Base-by-base conservation (phyloP, 1,140 invertebrate genomes). In the Cepaea nemoralis region DNA sequence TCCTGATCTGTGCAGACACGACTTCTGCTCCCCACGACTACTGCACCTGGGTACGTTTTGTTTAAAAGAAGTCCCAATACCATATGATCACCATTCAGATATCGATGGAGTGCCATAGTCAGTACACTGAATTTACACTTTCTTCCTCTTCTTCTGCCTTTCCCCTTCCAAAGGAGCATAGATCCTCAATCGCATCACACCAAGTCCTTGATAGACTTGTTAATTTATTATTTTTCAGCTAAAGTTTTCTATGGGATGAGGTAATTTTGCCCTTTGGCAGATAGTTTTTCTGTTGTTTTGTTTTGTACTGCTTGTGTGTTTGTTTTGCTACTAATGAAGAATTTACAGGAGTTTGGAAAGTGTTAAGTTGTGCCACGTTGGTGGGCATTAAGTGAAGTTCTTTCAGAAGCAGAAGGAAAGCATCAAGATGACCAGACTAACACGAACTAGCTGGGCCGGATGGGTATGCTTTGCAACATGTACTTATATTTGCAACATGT, bases 401-500 rank as follows among this genome's bases (percentile, higher is more conserved):
- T 66, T 78, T 67, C 63, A 66, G 77, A 63, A 69, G 77, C 40
- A 69, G 6, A 55, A 33, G 2, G 31, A 8, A 70, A 37, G 24
- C 35, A 75, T 22, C 37, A 63, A 59, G 39, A 1, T 35, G 73
- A 35, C 73, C n/a, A 50, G 73, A 55, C 50, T 45, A 45, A 45
- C 42, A 59, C 35, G 75, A 77, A n/a, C 48, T 66, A 77, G 76
- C 76, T 66, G 66, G 59, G 31, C 77, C 42, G 77, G 77, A 67
- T 78, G 77, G 77, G 77, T 78, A 78, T 55, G 50, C 50, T 55
- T 55, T 55, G 50, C 50, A 55, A 55, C 50, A 55, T 24, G n/a
- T 24, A 14, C 50, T 37, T 69, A 31, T 69, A 69, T 69, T 35
- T 37, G 31, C 27, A 55, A 55, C 50, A n/a, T n/a, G n/a, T n/a